Evolutionary conservation across 2,113 vertebrate genomes (phyloP).

Genomic region (Pygathrix nemaeus): DNA sequence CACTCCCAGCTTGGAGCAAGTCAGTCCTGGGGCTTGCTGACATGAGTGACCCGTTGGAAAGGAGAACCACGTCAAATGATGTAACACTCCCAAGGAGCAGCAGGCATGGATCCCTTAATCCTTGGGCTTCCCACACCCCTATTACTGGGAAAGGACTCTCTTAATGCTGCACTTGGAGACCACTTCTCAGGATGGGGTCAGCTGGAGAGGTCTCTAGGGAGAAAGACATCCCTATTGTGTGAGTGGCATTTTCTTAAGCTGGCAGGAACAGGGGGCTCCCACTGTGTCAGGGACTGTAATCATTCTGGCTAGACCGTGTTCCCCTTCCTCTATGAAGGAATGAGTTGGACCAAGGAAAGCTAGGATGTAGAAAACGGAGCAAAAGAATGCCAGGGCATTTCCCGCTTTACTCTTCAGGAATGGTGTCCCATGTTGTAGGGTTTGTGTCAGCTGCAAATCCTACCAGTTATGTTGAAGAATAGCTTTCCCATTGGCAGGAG

Average conservation of each 20-base stretch:
- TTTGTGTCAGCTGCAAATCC: conserved; percentile 21
- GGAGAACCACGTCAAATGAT: conserved; percentile 31
- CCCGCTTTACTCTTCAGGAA: conserved; percentile 52
- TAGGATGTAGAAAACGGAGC: not conserved
- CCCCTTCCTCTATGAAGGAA: not conserved
- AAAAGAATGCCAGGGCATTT: conserved; percentile 9
- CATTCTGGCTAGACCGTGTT: not conserved
- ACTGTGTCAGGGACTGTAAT: not conserved
- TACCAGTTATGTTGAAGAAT: conserved; percentile 14
- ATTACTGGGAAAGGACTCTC: conserved; percentile 69
- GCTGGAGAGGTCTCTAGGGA: conserved; percentile 55
- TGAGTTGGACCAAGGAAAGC: not conserved
- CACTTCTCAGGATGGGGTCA: conserved; percentile 74
- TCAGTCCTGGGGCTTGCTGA: not conserved
- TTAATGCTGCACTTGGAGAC: conserved; percentile 73
- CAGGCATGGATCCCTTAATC: conserved; percentile 49
- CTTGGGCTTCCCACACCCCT: conserved; percentile 54
- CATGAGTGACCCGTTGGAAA: not conserved
- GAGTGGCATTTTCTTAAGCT: conserved; percentile 34
- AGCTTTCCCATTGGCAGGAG: not conserved
- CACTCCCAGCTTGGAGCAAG: not conserved
- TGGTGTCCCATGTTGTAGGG: conserved; percentile 27
- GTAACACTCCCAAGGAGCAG: conserved; percentile 33
- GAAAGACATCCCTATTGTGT: not conserved
- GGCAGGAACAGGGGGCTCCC: not conserved